These are phyloP conservation scores for Onychostruthus taczanowskii DNA, from an alignment of 2,113 vertebrate species.

Conservation along the genomic window DNA sequence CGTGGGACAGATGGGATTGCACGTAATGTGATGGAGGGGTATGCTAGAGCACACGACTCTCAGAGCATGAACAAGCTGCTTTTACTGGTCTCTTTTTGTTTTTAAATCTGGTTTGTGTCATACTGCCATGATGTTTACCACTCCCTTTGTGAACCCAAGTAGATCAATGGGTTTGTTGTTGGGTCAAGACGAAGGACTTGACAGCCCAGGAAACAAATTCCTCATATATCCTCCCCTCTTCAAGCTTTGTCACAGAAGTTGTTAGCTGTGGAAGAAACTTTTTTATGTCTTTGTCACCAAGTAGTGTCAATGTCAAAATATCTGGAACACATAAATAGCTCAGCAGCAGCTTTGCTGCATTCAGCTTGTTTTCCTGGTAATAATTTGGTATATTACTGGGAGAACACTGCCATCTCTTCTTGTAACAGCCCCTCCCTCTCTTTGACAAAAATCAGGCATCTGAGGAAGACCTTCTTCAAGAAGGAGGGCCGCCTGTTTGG, in stretches of 20 bases:
- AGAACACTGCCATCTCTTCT: not conserved
- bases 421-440: not conserved
- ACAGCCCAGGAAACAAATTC: conserved; percentile 48
- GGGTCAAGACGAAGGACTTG: conserved; percentile 51
- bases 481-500: not conserved
- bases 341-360: not conserved
- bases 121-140: not conserved
- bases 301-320: conserved; percentile 26
- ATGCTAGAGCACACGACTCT: not conserved
- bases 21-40: not conserved
- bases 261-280: not conserved
- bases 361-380: not conserved
- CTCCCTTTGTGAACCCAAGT: conserved; percentile 14
- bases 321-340: conserved; percentile 29
- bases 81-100: not conserved
- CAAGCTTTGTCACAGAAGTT: not conserved
- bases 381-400: not conserved
- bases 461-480: not conserved
- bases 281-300: not conserved
- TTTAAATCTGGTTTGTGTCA: not conserved
- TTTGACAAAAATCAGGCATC: not conserved
- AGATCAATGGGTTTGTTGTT: conserved; percentile 24
- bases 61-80: not conserved
- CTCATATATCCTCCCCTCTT: not conserved
- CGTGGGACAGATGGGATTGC: fast-evolving